A percentile compares a stretch with the other conserved stretches of the same genome.
phyloP scores from a whole-genome alignment of 2,797 vertebrate species.

The Melanotaenia pygmaea region DNA sequence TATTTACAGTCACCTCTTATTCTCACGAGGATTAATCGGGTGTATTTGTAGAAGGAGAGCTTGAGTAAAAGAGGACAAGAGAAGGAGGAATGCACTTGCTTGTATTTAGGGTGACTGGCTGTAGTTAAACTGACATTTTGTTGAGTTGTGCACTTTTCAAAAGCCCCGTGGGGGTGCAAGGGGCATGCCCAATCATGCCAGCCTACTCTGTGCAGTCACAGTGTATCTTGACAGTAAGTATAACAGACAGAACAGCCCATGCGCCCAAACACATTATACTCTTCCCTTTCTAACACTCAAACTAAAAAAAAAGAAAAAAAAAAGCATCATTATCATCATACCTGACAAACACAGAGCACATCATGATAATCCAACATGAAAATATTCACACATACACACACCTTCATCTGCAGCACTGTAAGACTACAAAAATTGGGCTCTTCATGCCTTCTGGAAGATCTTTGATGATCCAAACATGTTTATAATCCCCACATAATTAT shows the following conservation, averaged over 20 bases:
- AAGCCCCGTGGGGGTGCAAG: slow-evolving; percentile 65
- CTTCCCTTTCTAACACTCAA: slow-evolving; percentile 56
- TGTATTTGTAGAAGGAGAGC: slow-evolving; percentile 21
- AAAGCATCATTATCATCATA: slow-evolving; percentile 45
- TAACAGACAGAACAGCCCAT: slow-evolving; percentile 69
- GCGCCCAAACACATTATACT: slow-evolving; percentile 74
- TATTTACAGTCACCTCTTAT: slow-evolving; percentile 18
- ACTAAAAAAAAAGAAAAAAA: slow-evolving; percentile 9
- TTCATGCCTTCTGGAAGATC: slow-evolving; percentile 18
- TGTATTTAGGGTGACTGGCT: slow-evolving; percentile 56
- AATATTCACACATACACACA: slow-evolving; percentile 12
- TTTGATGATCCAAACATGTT: slow-evolving; percentile 19
- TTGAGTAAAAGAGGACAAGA: slow-evolving; percentile 11
- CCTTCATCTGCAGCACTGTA: slow-evolving; percentile 17
- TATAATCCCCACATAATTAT: slow-evolving; percentile 2
- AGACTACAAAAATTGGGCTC: slow-evolving; percentile 30
- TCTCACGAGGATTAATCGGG: slow-evolving; percentile 25
- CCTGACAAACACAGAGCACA: slow-evolving; percentile 40
- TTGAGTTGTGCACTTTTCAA: slow-evolving; percentile 78
- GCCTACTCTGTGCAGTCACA: slow-evolving; percentile 52
- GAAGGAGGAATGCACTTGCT: slow-evolving; percentile 32
- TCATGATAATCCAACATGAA: slow-evolving; percentile 33
- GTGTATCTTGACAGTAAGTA: slow-evolving; percentile 71
- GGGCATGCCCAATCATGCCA: slow-evolving; percentile 66
- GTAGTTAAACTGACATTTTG: slow-evolving; percentile 77